phyloP scores from a whole-genome alignment of 1,140 invertebrate species.

The Ips typographus region DNA sequence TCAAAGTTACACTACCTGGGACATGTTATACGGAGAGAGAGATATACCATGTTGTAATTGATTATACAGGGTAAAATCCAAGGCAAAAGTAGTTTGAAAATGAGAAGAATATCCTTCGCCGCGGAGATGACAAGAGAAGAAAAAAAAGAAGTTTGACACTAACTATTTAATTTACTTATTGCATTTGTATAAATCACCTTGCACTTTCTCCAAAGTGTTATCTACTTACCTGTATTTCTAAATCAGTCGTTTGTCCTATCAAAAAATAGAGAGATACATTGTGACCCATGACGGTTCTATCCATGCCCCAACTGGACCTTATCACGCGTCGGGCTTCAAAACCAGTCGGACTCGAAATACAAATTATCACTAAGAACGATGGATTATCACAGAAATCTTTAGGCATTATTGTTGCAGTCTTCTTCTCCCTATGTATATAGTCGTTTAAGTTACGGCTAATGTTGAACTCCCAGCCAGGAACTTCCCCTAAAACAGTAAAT shows the following conservation, averaged over 20 bases:
- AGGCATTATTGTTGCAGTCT: conserved; percentile 67
- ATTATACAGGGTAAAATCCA: no score
- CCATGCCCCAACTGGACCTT: conserved; percentile 78
- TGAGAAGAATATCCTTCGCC: no score
- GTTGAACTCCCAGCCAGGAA: conserved; percentile 71
- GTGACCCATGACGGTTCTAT: conserved; percentile 58
- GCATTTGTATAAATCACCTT: no score
- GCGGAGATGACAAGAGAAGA: no score
- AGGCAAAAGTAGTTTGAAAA: no score
- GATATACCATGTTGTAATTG: no score
- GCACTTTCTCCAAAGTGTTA: background rate
- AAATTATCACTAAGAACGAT: conserved; percentile 68
- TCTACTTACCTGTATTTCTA: conserved; percentile 56
- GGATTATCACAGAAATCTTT: conserved; percentile 58
- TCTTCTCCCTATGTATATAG: conserved; percentile 70
- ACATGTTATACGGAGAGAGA: no score
- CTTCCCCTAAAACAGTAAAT: no score
- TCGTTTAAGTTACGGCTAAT: conserved; percentile 68
- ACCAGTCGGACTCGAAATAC: conserved; percentile 71
- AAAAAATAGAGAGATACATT: conserved; percentile 57
- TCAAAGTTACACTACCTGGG: no score
- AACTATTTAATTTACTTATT: no score
- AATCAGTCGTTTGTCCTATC: conserved; percentile 59
- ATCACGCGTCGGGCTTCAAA: conserved; percentile 68
- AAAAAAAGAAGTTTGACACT: no score